Evolutionary conservation across 2,888 invertebrate genomes (phyloP), one percentile per base, ranked within the genome.

Genomic region (Cynaeus angustus): DNA sequence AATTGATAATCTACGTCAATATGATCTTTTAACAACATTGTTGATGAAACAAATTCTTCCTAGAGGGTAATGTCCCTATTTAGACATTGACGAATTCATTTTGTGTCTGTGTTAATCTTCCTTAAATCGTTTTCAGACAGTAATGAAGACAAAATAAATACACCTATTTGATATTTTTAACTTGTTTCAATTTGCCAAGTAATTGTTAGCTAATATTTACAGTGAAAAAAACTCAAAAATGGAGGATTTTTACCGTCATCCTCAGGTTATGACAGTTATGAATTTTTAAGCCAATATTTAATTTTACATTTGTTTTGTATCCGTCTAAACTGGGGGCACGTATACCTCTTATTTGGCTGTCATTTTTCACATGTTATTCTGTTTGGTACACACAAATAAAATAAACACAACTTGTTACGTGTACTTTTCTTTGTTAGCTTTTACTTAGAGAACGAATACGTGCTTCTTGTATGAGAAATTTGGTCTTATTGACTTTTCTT

Each of bases 131-230:
- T n/a, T n/a, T n/a, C n/a, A n/a, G n/a, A 2, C 33, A 7, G 9
- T 33, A 33, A 33, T 6, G 33, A 33, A 33, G 3, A 33, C 33
- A 1, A 1, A 43, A 1, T 37, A 37, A 37, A 37, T 37, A 37
- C 7, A 43, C 3, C 1, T 43, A 43, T 13, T 55, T 37, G 13
- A 28, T 52, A 21, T 30, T 52, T 38, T 58, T 33, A 48, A 48
- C 30, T 45, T 59, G 13, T 46, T 59, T n/a, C 59, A 59, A 7
- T 46, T 45, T 45, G 43, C 28, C 43, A 58, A 28, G 12, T 43
- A 45, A 45, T 30, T 58, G 43, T 58, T 30, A n/a, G 45, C 58
- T 58, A 58, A 58, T 58, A 43, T 58, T 58, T 41, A 58, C 58
- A 58, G 43, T 14, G 38, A 48, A 7, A 48, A 48, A 13, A 5